Evolutionary conservation across 2,113 vertebrate genomes (phyloP).

Genomic region (Stomatorhinus ivindoensis): DNA sequence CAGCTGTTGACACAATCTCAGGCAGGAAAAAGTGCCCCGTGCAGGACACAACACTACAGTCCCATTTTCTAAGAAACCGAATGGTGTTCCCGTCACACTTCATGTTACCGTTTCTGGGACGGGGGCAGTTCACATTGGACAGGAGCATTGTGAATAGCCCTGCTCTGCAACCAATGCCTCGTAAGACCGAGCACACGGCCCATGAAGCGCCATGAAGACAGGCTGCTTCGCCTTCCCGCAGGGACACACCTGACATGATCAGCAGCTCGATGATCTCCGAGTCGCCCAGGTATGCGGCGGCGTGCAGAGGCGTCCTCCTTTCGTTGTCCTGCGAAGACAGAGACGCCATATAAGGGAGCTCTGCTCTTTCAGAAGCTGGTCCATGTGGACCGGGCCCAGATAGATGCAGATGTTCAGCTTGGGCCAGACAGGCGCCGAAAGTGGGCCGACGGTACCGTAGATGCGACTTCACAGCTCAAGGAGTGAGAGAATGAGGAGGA

Average conservation of each 20-base stretch:
- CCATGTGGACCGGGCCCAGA: background rate
- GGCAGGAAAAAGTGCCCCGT: background rate
- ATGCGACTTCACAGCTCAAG: background rate
- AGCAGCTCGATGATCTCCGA: constrained; percentile 97
- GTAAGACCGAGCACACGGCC: background rate
- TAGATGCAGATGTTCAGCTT: background rate
- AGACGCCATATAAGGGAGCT: constrained; percentile 6
- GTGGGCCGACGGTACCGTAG: background rate
- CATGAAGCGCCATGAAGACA: background rate
- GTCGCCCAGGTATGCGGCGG: constrained; percentile 96
- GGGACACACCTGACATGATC: constrained; percentile 85
- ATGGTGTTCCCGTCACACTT: background rate
- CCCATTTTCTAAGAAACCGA: background rate
- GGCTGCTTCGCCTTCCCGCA: background rate
- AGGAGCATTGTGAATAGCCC: background rate
- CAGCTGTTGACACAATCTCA: constrained; percentile 34
- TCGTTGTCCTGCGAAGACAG: constrained; percentile 82
- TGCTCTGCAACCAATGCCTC: background rate
- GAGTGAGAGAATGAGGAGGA: background rate
- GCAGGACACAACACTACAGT: background rate
- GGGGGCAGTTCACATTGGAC: background rate
- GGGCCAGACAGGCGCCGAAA: background rate
- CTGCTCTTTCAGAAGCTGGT: background rate
- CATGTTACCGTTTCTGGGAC: background rate
- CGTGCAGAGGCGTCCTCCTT: constrained; percentile 94